Evolutionary conservation across 2,888 invertebrate species (phyloP).

Genomic region (Troides oblongomaculatus): DNA sequence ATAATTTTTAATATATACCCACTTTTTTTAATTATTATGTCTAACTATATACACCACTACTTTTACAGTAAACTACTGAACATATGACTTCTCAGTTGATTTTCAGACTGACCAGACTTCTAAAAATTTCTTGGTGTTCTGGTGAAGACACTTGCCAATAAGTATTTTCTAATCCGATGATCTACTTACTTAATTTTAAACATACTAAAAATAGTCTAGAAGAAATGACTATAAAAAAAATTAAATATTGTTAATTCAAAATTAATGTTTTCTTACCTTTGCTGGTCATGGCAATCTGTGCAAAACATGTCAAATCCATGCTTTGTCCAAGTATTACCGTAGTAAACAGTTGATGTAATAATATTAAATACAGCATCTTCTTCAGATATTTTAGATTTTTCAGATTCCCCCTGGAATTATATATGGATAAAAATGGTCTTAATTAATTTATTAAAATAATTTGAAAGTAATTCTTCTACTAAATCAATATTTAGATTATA

Average conservation of each 20-base stretch:
- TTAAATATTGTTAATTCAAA: background rate
- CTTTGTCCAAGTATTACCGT: conserved; percentile 84
- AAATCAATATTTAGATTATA: conserved; percentile 1
- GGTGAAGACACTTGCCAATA: too few species aligned
- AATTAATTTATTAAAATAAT: background rate
- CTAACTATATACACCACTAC: too few species aligned
- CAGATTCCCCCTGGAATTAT: conserved; percentile 64
- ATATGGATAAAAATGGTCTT: conserved; percentile 23
- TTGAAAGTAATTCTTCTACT: background rate
- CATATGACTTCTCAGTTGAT: too few species aligned
- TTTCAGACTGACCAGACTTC: too few species aligned
- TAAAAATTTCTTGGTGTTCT: too few species aligned
- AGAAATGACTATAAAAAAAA: background rate
- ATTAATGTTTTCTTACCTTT: conserved; percentile 54
- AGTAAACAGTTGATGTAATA: conserved; percentile 85
- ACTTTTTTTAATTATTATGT: too few species aligned
- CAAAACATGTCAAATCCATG: conserved; percentile 83
- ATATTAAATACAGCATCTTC: conserved; percentile 88
- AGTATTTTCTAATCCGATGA: too few species aligned
- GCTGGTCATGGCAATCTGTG: conserved; percentile 80
- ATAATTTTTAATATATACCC: too few species aligned
- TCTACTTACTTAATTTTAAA: background rate
- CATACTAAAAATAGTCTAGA: background rate
- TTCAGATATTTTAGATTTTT: conserved; percentile 67
- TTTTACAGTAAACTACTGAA: too few species aligned